These are phyloP conservation scores for Papio anubis DNA, from an alignment of 2,113 vertebrate species.

Conservation along the genomic window DNA sequence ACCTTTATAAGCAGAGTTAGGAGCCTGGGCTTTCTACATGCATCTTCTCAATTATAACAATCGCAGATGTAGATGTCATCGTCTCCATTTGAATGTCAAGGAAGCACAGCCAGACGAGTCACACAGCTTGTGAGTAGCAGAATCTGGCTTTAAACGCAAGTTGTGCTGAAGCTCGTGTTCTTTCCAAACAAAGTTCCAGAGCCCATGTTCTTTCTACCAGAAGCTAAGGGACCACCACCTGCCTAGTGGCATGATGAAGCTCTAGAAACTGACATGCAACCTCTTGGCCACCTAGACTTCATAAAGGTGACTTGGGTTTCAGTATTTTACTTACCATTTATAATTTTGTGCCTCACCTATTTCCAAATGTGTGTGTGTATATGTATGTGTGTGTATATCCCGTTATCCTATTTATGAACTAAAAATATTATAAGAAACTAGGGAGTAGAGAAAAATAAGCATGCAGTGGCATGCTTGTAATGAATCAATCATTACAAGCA, in stretches of 20 bases:
- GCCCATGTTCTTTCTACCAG: neutral
- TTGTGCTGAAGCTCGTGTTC: neutral
- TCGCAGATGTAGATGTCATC: rapidly evolving
- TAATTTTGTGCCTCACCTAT: neutral
- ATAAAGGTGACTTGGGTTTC: neutral
- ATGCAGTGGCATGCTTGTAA: neutral
- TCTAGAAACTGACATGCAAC: neutral
- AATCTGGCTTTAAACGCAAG: neutral
- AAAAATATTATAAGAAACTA: neutral
- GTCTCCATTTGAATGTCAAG: too few relatives aligned
- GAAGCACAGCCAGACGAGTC: neutral
- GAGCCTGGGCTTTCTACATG: neutral
- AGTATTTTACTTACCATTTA: neutral
- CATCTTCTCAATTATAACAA: neutral
- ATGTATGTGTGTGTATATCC: neutral
- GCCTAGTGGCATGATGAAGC: neutral
- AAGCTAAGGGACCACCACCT: neutral
- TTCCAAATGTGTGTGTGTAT: neutral
- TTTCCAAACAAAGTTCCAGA: neutral
- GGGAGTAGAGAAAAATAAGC: neutral
- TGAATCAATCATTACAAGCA: neutral
- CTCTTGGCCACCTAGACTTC: neutral
- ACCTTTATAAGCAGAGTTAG: neutral
- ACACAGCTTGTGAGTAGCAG: neutral
- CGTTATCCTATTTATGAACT: neutral